Evolutionary conservation across 2,797 vertebrate species (phyloP).

Genomic region (Gambelia wislizenii): DNA sequence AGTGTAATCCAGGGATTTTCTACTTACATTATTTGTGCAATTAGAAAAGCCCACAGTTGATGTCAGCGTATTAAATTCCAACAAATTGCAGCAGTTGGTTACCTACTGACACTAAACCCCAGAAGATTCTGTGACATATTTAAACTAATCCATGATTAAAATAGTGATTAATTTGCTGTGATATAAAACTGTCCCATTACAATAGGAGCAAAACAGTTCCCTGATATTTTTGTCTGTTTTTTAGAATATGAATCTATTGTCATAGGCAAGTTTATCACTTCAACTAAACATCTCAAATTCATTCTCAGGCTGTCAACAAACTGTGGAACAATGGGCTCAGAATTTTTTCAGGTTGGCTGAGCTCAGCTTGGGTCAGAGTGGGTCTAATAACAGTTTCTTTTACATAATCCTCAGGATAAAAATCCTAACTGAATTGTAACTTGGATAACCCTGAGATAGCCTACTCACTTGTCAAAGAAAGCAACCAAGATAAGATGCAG

Average conservation of each 20-base stretch:
- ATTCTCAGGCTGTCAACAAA: not conserved
- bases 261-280: slow-evolving; percentile 12
- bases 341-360: not conserved
- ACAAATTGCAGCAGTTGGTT: slow-evolving; percentile 46
- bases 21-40: slow-evolving; percentile 64
- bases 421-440: not conserved
- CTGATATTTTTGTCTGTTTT: slow-evolving; percentile 13
- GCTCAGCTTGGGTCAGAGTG: not conserved
- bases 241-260: slow-evolving; percentile 23
- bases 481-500: not conserved
- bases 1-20: slow-evolving; percentile 70
- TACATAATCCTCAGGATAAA: not conserved
- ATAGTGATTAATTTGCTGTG: slow-evolving; percentile 36
- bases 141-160: slow-evolving; percentile 39
- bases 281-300: not conserved
- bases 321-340: not conserved
- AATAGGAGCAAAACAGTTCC: slow-evolving; percentile 33
- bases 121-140: slow-evolving; percentile 35
- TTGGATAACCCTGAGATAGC: not conserved
- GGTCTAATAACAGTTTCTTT: not conserved
- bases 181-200: slow-evolving; percentile 8
- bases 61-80: slow-evolving; percentile 62
- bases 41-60: slow-evolving; percentile 61
- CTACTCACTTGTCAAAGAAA: not conserved
- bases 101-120: slow-evolving; percentile 45